phyloP scores from a whole-genome alignment of 2,113 vertebrate genomes.

The Caloenas nicobarica region DNA sequence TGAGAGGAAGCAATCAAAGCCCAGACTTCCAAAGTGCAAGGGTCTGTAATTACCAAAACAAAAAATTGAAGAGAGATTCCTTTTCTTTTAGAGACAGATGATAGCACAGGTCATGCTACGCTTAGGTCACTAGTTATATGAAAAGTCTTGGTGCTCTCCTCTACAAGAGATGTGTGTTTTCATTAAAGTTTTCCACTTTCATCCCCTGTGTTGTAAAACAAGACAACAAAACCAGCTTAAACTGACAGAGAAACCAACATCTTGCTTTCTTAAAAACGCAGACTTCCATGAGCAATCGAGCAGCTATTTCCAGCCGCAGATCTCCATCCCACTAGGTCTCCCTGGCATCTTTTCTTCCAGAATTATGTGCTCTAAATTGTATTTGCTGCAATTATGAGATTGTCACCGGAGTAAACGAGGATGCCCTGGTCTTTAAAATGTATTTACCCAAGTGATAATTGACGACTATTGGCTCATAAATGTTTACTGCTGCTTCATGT shows the following conservation, averaged over 20 bases:
- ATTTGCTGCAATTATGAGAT: neutral
- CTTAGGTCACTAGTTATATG: neutral
- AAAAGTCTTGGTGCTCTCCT: neutral
- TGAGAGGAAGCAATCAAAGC: neutral
- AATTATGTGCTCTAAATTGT: neutral
- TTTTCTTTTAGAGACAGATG: neutral
- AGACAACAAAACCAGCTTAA: neutral
- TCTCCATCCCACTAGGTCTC: neutral
- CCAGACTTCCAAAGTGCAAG: neutral
- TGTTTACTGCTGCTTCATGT: neutral
- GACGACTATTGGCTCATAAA: neutral
- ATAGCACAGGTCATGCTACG: neutral
- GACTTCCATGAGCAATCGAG: neutral
- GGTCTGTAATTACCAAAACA: neutral
- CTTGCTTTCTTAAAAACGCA: neutral
- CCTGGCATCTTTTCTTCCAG: neutral
- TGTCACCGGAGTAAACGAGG: neutral
- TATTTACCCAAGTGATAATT: slow-evolving; percentile 34
- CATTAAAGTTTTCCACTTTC: neutral
- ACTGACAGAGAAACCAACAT: neutral
- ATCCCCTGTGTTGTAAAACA: neutral
- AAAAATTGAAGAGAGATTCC: neutral
- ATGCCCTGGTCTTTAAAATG: slow-evolving; percentile 8
- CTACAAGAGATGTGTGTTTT: neutral
- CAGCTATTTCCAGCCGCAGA: neutral